phyloP scores from a whole-genome alignment of 2,888 invertebrate species.

The Emmelina monodactyla region DNA sequence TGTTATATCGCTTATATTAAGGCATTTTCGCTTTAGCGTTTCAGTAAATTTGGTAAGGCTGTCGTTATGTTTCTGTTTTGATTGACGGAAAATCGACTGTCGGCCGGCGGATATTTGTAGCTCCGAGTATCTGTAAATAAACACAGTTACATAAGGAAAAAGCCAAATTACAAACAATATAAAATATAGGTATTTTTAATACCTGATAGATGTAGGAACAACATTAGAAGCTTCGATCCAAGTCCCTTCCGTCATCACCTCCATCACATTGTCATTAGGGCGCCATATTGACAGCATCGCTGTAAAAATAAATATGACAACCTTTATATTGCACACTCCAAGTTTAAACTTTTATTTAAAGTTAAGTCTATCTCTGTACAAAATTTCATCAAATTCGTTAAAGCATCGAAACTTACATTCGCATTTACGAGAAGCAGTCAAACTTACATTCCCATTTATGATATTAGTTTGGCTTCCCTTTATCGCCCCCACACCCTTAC shows the following conservation, averaged over 20 bases:
- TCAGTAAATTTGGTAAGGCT: constrained; percentile 18
- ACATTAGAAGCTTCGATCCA: constrained; percentile 69
- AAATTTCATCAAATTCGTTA: no score
- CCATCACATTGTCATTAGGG: constrained; percentile 67
- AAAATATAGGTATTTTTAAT: constrained; percentile 1
- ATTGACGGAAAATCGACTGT: constrained; percentile 47
- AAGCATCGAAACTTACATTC: no score
- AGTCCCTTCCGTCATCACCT: constrained; percentile 68
- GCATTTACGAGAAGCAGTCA: no score
- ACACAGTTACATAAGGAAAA: constrained; percentile 4
- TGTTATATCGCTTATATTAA: constrained; percentile 49
- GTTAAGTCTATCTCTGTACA: no score
- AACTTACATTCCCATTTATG: no score
- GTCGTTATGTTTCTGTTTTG: constrained; percentile 24
- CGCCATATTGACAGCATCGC: constrained; percentile 74
- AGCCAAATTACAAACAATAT: no score
- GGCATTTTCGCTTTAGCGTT: constrained; percentile 37
- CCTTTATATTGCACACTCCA: no score
- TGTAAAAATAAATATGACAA: constrained; percentile 17
- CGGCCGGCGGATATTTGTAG: constrained; percentile 64
- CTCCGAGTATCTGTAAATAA: constrained; percentile 50
- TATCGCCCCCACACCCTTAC: constrained; percentile 18
- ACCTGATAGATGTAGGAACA: constrained; percentile 56
- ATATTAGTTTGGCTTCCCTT: neutral
- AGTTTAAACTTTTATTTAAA: no score